Conservation (phyloP, 2,888 invertebrate genomes). For the Malachius bipustulatus region DNA sequence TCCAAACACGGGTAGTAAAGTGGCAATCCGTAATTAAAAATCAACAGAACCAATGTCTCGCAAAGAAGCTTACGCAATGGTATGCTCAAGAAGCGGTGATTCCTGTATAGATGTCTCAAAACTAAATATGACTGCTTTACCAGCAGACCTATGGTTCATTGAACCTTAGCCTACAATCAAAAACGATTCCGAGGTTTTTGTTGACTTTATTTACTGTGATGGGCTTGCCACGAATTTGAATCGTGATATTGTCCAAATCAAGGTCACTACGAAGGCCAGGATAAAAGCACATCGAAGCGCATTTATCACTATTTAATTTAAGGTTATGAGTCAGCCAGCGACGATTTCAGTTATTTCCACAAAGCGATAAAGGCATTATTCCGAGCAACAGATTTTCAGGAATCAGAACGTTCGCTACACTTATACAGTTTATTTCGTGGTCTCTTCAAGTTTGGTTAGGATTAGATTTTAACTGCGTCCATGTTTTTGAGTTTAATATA, state of each 20-base stretch:
- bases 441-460: too few relatives aligned
- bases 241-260: too few relatives aligned
- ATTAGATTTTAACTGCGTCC: too few relatives aligned
- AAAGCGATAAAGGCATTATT: too few relatives aligned
- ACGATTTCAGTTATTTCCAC: too few relatives aligned
- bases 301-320: too few relatives aligned
- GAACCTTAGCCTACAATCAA: neutral
- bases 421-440: too few relatives aligned
- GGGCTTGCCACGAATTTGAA: neutral
- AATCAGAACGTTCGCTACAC: too few relatives aligned
- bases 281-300: too few relatives aligned
- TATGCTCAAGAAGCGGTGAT: neutral
- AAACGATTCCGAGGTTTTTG: neutral
- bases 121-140: neutral
- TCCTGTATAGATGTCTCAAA: neutral
- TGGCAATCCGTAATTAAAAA: neutral
- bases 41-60: neutral
- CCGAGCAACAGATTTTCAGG: too few relatives aligned
- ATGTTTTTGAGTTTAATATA: too few relatives aligned
- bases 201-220: neutral
- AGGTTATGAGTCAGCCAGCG: slow-evolving; percentile 1
- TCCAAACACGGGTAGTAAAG: slow-evolving; percentile 1
- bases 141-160: neutral
- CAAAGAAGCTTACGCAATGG: neutral
- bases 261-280: too few relatives aligned